These are phyloP conservation scores for Drosophila ogumai DNA, from an alignment of 1,140 invertebrate species.

Conservation along the genomic window DNA sequence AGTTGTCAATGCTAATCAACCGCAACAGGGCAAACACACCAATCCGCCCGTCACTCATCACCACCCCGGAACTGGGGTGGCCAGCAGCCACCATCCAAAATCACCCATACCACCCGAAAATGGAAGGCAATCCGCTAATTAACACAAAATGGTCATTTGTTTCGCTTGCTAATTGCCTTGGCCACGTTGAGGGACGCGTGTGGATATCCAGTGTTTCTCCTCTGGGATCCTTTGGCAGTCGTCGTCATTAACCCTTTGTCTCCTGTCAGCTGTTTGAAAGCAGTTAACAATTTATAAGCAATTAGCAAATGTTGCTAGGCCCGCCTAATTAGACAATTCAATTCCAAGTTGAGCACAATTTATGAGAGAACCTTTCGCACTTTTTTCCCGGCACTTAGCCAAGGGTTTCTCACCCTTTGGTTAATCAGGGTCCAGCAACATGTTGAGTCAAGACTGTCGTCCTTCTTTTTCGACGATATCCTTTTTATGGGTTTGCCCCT, in stretches of 20 bases:
- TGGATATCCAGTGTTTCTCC: constrained; percentile 14
- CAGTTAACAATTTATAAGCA: constrained; percentile 77
- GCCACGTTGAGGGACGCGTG: constrained; percentile 20
- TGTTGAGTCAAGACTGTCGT: constrained; percentile 10
- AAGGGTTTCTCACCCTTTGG: constrained; percentile 16
- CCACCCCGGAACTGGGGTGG: not conserved
- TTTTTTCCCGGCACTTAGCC: not conserved
- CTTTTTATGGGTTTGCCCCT: not conserved
- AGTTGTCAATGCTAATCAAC: constrained; percentile 48
- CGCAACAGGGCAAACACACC: constrained; percentile 26
- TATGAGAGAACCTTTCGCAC: constrained; percentile 21
- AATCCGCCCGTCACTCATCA: constrained; percentile 30
- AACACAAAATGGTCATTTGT: constrained; percentile 75
- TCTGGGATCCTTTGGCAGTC: constrained; percentile 26
- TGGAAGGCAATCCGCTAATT: constrained; percentile 56
- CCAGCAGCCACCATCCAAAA: not conserved
- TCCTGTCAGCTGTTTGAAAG: constrained; percentile 56
- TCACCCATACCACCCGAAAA: constrained; percentile 16
- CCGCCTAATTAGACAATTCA: constrained; percentile 63
- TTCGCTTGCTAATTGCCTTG: constrained; percentile 66
- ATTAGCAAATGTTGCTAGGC: constrained; percentile 62
- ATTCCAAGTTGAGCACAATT: constrained; percentile 37
- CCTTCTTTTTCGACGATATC: not conserved
- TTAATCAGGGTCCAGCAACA: constrained; percentile 23
- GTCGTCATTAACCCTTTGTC: constrained; percentile 68